Evolutionary conservation across 2,113 vertebrate genomes (phyloP), one percentile per base, ranked within the genome.

Genomic region (Eublepharis macularius): DNA sequence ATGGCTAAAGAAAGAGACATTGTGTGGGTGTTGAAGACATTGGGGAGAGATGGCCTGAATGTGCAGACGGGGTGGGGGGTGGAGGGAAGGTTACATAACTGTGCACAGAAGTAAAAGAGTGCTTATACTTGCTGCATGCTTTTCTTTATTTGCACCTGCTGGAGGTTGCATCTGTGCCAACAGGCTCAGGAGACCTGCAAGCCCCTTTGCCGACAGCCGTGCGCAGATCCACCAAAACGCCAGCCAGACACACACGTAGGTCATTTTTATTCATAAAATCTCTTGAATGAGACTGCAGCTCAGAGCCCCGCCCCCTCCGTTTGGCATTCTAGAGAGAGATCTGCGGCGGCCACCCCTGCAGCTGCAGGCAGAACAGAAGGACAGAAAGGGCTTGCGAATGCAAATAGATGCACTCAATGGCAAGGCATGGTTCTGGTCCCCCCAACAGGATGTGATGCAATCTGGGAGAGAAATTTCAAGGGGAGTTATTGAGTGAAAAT

Each of bases 181-280:
- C 26, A 49, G 73, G 43, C 73, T 49, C 19, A 41, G 74, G 21
- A 26, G 24, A 5, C 49, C 36, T 21, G 63, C 68, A n/a, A 72
- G 63, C 16, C 51, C 17, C 66, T 39, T 45, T 16, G 49, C 21
- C 32, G 3, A 17, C 69, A 19, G 16, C 49, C 51, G 16, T 32
- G 74, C 41, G 39, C 24, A 8, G 36, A 24, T 45, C 51, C 51
- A 36, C 7, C 47, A 26, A 32, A 66, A 70, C 77, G 24, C 11
- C 39, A 6, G 17, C 9, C 74, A 34, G 49, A 73, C 36, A n/a
- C 29, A 73, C 36, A n/a, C 29, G 19, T 29, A 11, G 60, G 17
- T 36, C 47, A 21, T 60, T 82, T 77, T 87, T 78, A 87, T 82
- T 87, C 66, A 78, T 83, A 78, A 83, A 87, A 83, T 41, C 75